Percentiles rank a stretch among this genome's conserved stretches.
Evolutionary conservation across 2,113 vertebrate genomes (phyloP).

Genomic region (Conger conger): DNA sequence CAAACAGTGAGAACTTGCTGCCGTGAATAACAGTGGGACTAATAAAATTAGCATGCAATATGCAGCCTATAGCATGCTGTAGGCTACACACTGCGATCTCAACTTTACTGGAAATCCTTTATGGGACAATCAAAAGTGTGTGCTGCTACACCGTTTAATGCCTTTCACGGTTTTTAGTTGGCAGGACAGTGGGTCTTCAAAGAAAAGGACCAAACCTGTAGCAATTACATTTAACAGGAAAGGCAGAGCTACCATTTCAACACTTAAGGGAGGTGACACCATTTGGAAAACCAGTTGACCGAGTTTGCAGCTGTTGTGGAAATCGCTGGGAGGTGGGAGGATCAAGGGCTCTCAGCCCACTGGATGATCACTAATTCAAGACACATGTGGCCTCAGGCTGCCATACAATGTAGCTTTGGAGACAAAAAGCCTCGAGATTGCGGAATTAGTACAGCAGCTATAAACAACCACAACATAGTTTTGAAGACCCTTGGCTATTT

Average conservation of each 20-base stretch:
- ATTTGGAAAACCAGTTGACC: not conserved
- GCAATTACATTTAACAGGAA: not conserved
- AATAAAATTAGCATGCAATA: no score
- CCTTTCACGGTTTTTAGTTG: not conserved
- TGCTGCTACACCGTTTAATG: not conserved
- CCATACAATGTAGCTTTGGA: slow-evolving; percentile 25
- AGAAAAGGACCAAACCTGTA: not conserved
- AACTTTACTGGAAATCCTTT: no score
- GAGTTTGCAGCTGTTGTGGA: not conserved
- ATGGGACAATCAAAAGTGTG: not conserved
- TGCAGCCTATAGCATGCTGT: no score
- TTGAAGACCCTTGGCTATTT: not conserved
- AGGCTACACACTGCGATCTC: no score
- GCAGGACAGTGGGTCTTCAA: not conserved
- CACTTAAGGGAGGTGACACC: not conserved
- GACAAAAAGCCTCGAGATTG: slow-evolving; percentile 20
- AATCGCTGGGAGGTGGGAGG: slow-evolving; percentile 8
- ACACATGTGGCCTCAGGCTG: slow-evolving; percentile 55
- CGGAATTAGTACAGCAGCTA: slow-evolving; percentile 17
- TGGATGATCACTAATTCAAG: slow-evolving; percentile 53
- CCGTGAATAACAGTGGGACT: no score
- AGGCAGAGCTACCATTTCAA: not conserved
- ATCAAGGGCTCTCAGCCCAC: slow-evolving; percentile 10
- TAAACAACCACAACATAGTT: slow-evolving; percentile 34
- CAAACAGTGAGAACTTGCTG: no score